Evolutionary conservation across 2,888 invertebrate species (phyloP), one percentile per base, ranked within the genome.

Genomic region (Eulithis prunata): DNA sequence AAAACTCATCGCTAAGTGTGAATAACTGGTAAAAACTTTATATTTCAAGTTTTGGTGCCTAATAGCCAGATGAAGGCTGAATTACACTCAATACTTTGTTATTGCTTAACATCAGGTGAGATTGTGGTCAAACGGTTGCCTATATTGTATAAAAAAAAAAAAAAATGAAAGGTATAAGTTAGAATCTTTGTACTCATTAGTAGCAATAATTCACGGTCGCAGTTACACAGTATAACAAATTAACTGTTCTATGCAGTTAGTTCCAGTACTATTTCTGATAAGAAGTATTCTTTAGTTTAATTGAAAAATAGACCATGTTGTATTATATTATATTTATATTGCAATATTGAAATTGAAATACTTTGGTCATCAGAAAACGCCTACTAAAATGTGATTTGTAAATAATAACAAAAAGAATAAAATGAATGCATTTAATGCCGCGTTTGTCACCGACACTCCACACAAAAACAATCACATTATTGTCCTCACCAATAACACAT

Each of bases 381-480:
- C 32, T 32, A 32, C 32, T 32, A 32, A 32, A 32, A 32, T 32
- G 32, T 32, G 32, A 32, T 32, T 32, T 32, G 62, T 60, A 71
- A 71, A 72, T 63, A 73, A 88, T 88, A 87, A 75, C 79, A 88
- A 87, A 70, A 64, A 21, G 55, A 79, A 81, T 87, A 85, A 88
- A 88, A 80, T 85, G 80, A 83, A 89, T 86, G 91, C 92, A 91
- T 93, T 93, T 93, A 91, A 91, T 93, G 92, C 91, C 84, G 77
- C 85, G 41, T 41, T 83, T 86, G 85, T 87, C 82, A 78, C 82
- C 79, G 77, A 78, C 82, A 75, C 78, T 75, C 78, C 79, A 77
- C 77, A 78, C 78, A 77, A 80, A 78, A 75, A 71, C 74, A 75
- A 76, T 75, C 78, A 68, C 77, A 79, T 54, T 80, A 86, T 80